Base-by-base conservation (phyloP, 2,888 invertebrate genomes). In the Eucera pruinosa region DNA sequence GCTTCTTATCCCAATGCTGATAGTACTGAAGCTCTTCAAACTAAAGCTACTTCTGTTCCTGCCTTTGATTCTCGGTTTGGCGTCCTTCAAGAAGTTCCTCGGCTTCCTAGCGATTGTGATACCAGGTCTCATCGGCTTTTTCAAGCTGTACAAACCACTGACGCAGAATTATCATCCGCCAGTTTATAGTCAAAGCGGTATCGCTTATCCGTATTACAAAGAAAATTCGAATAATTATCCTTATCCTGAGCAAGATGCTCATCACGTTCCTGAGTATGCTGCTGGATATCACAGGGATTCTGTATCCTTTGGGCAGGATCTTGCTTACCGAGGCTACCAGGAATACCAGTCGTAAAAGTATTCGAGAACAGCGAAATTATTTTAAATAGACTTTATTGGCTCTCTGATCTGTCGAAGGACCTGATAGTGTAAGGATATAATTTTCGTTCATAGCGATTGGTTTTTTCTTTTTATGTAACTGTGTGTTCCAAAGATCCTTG, bases 11-110 rank as follows among this genome's bases (percentile, higher is more conserved):
- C 97, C 97, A 0, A 94, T 97, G 94, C 93, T 97, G 88, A 93
- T 97, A 86, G 95, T 97, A 82, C 92, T 97, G 83, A 97, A 97
- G 93, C 93, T 97, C 86, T 97, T 97, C 94, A 97, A 97, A 93
- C 90, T 97, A 90, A 97, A 97, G 90, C 93, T 97, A 62, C 93
- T 97, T 2, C 93, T 97, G 5, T 97, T 97, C 93, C 92, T 97
- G 91, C 97, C 97, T 0, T 94, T 97, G 83, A 97, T 97, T 82
- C 93, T 97, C 55, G 97, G 97, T 1, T 93, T 97, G 81, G 97
- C 95, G 33, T 97, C 97, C 60, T 96, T 97, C 90, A 97, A 97
- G 93, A 97, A 97, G 89, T 94, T 97, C 91, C 94, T 97, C 0
- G 96, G 96, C 50, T 95, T 97, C 91, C 93, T 96, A 89, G 97